Evolutionary conservation across 2,888 invertebrate species (phyloP).

Genomic region (Melinaea menophilus): DNA sequence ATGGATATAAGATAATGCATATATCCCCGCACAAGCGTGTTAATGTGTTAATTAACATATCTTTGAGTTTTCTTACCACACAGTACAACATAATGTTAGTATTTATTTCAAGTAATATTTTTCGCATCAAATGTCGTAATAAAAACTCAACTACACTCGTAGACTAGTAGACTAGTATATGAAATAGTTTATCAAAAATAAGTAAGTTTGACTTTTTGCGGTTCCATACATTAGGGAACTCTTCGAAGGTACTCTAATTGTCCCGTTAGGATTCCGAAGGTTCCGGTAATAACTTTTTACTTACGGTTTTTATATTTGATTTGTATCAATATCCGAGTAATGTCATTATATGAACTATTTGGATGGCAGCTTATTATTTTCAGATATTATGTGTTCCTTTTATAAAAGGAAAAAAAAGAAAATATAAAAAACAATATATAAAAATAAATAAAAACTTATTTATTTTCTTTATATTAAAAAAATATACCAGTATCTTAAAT

Average conservation of each 20-base stretch:
- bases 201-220: constrained; percentile 38
- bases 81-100: too few relatives aligned
- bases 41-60: too few relatives aligned
- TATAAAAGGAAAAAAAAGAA: background rate
- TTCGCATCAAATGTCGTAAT: constrained; percentile 24
- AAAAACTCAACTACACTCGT: constrained; percentile 30
- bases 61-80: too few relatives aligned
- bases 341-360: constrained; percentile 1
- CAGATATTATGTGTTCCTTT: constrained; percentile 5
- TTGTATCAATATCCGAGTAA: constrained; percentile 11
- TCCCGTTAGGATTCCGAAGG: constrained; percentile 25
- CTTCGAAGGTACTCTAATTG: constrained; percentile 30
- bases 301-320: constrained; percentile 21
- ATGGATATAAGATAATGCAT: too few relatives aligned
- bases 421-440: too few relatives aligned
- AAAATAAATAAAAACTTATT: too few relatives aligned
- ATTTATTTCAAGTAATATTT: constrained; percentile 5
- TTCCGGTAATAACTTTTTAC: constrained; percentile 18
- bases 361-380: background rate
- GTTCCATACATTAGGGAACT: constrained; percentile 24
- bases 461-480: too few relatives aligned
- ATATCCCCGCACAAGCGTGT: too few relatives aligned
- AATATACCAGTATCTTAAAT: too few relatives aligned
- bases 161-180: constrained; percentile 33
- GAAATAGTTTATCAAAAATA: constrained; percentile 33